Conservation (phyloP, 2,113 vertebrate species). For the Cavia aperea region DNA sequence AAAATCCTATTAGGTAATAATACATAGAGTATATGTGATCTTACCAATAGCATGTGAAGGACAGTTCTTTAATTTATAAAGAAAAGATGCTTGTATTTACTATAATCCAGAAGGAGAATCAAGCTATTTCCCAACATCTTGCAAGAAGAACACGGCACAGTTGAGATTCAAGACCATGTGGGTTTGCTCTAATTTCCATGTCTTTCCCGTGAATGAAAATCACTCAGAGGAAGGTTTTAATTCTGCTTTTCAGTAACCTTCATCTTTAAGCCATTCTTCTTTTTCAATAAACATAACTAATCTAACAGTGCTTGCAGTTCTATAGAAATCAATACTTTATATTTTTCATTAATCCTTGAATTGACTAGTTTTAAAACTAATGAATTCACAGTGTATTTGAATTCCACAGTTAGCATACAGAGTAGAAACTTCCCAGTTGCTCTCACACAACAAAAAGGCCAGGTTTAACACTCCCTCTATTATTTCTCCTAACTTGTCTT, state of each 20-base stretch:
- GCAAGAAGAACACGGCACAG: neutral
- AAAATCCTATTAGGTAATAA: neutral
- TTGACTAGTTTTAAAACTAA: constrained; percentile 33
- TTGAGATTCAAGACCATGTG: neutral
- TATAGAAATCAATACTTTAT: constrained; percentile 42
- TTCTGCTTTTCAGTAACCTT: constrained; percentile 28
- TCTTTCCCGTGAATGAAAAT: constrained; percentile 31
- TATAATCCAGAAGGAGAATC: neutral
- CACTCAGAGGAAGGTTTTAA: neutral
- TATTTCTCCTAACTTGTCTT: neutral
- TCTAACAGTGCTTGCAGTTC: neutral
- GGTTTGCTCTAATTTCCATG: neutral
- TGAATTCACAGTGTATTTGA: constrained; percentile 30
- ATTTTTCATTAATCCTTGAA: constrained; percentile 37
- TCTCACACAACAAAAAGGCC: neutral
- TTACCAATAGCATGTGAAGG: neutral
- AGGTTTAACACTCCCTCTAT: neutral
- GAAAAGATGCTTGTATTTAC: neutral
- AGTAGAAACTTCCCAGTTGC: neutral
- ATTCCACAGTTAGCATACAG: neutral
- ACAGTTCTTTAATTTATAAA: neutral
- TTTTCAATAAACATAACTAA: constrained; percentile 34
- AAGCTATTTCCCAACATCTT: neutral
- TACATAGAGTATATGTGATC: neutral
- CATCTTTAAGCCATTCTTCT: neutral